Evolutionary conservation across 2,797 vertebrate species (phyloP).

Genomic region (Dipus sagitta): DNA sequence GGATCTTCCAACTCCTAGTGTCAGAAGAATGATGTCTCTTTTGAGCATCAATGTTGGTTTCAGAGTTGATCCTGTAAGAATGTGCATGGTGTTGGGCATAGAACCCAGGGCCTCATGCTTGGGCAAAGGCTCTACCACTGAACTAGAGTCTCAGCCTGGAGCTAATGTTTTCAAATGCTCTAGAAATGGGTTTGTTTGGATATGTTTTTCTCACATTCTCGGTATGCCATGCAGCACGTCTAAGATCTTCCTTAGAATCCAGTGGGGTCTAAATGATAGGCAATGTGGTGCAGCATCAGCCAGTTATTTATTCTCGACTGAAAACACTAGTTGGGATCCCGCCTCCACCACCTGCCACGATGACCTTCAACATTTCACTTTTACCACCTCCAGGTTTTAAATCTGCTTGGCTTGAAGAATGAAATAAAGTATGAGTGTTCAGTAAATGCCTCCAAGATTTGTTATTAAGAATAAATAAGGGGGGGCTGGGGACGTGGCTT

Average conservation of each 20-base stretch:
- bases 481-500: too few species aligned
- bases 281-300: too few species aligned
- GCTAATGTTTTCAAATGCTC: neutral
- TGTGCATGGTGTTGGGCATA: too few species aligned
- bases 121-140: too few species aligned
- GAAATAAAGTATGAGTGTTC: neutral
- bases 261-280: neutral
- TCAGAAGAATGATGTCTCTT: neutral
- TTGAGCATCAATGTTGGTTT: neutral
- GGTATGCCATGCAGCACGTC: neutral
- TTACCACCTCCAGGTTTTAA: neutral
- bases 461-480: neutral
- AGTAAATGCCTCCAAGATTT: neutral
- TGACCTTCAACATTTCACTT: neutral
- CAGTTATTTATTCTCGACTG: neutral
- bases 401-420: neutral
- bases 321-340: neutral
- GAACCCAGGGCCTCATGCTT: neutral
- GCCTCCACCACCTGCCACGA: accelerated
- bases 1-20: too few species aligned
- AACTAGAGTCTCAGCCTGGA: too few species aligned
- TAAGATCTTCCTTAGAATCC: neutral
- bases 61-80: too few species aligned
- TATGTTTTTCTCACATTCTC: neutral
- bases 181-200: neutral